A percentile compares a stretch with the other conserved stretches of the same genome.
Conservation (phyloP, 2,888 invertebrate genomes). For the Fragum fragum region DNA sequence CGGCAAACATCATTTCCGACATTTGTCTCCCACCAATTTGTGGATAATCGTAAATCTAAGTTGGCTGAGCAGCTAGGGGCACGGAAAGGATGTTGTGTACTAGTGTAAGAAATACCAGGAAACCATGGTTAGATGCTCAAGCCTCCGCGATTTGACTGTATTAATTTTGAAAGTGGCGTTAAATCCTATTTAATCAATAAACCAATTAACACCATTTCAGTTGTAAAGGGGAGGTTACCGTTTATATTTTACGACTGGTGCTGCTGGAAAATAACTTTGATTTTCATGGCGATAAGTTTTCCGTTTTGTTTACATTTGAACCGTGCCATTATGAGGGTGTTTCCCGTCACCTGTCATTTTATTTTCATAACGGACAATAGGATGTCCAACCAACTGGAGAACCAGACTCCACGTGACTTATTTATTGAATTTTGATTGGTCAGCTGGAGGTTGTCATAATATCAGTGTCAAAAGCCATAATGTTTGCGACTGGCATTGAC, state of each 20-base stretch:
- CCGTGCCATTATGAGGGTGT: conserved; percentile 9
- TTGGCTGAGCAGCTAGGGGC: too few species aligned
- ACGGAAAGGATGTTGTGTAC: too few species aligned
- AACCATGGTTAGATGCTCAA: too few species aligned
- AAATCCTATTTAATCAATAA: too few species aligned
- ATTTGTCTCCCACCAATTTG: too few species aligned
- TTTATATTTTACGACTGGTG: conserved; percentile 1
- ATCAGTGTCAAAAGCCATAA: background rate
- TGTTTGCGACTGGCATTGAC: background rate
- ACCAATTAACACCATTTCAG: too few species aligned
- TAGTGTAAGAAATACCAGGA: too few species aligned
- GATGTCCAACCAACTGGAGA: conserved; percentile 22
- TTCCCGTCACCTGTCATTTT: conserved; percentile 23
- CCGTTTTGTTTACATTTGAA: conserved; percentile 17
- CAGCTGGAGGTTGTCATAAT: conserved; percentile 37
- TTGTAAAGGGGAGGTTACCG: background rate
- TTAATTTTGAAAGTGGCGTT: too few species aligned
- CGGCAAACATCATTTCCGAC: too few species aligned
- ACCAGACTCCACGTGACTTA: conserved; percentile 39
- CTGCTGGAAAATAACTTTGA: background rate
- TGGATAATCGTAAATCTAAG: too few species aligned
- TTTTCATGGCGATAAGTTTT: conserved; percentile 17
- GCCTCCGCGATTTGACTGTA: too few species aligned
- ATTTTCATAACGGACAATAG: conserved; percentile 21
- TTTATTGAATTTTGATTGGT: conserved; percentile 46